These are phyloP conservation scores for Dynastes hyllus DNA, from an alignment of 2,888 invertebrate species.

Conservation along the genomic window DNA sequence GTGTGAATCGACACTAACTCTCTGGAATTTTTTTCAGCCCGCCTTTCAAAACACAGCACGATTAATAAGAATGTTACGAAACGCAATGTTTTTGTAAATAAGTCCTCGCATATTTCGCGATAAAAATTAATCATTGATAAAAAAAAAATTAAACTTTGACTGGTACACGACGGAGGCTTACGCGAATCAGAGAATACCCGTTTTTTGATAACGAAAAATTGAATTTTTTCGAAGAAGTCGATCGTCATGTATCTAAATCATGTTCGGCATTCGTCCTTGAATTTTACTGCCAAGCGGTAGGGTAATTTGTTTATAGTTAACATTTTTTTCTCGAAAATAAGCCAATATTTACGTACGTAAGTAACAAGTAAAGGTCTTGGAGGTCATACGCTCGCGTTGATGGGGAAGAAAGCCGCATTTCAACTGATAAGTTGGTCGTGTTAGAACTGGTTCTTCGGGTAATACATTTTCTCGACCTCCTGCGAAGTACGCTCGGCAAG, in stretches of 20 bases:
- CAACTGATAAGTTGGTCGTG: slow-evolving; percentile 23
- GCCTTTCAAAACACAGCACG: not conserved
- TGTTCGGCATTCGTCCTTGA: slow-evolving; percentile 24
- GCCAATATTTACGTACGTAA: slow-evolving; percentile 4
- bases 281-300: not conserved
- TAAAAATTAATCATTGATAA: slow-evolving; percentile 29
- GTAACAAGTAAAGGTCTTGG: slow-evolving; percentile 12
- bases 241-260: slow-evolving; percentile 2
- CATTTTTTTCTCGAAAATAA: not conserved
- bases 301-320: not conserved
- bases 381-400: slow-evolving; percentile 19
- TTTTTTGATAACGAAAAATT: slow-evolving; percentile 12
- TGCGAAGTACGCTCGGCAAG: slow-evolving; percentile 28
- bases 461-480: slow-evolving; percentile 39
- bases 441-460: slow-evolving; percentile 39
- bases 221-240: not conserved
- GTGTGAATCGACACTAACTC: too few species aligned
- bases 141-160: slow-evolving; percentile 15
- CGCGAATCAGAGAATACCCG: slow-evolving; percentile 19
- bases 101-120: slow-evolving; percentile 9
- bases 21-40: too few species aligned
- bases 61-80: slow-evolving; percentile 13
- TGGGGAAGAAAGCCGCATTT: slow-evolving; percentile 18
- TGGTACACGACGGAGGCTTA: slow-evolving; percentile 1
- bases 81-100: slow-evolving; percentile 13